These are phyloP conservation scores for cattle (Bos taurus) DNA, from an alignment of 2,113 vertebrate genomes.

Conservation along the genomic window DNA sequence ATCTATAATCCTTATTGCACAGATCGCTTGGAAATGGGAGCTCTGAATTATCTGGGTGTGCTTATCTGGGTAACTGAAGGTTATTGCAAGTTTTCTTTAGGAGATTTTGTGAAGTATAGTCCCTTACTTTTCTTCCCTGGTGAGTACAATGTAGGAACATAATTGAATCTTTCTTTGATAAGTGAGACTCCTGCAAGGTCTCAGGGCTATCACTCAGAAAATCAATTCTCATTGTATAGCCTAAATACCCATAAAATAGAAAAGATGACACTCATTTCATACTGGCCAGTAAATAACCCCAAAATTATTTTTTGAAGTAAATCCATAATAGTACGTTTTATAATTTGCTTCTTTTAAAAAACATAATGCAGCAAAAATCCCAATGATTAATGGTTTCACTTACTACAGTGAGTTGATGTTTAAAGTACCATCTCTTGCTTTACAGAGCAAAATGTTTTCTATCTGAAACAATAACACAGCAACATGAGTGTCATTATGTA, in stretches of 20 bases:
- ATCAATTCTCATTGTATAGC: constrained; percentile 49
- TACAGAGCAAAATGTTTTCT: constrained; percentile 17
- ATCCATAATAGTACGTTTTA: neutral
- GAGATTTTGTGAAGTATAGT: neutral
- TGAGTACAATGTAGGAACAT: neutral
- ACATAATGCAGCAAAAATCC: neutral
- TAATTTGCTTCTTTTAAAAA: constrained; percentile 7
- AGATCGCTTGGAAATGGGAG: neutral
- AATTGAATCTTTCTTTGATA: constrained; percentile 56
- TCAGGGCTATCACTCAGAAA: constrained; percentile 38
- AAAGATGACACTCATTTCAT: constrained; percentile 25
- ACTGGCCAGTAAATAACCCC: neutral
- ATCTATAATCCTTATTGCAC: neutral
- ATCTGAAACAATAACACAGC: neutral
- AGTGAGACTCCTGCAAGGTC: constrained; percentile 24
- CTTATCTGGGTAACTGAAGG: neutral
- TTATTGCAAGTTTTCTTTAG: neutral
- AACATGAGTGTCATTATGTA: neutral
- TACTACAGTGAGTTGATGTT: neutral
- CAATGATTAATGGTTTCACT: neutral
- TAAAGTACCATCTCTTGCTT: neutral
- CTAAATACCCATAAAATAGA: constrained; percentile 42
- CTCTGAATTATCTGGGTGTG: neutral
- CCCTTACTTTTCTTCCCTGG: neutral
- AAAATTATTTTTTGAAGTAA: constrained; percentile 14